Evolutionary conservation across 1,140 invertebrate species (phyloP).

Genomic region (Aphidius ervi): DNA sequence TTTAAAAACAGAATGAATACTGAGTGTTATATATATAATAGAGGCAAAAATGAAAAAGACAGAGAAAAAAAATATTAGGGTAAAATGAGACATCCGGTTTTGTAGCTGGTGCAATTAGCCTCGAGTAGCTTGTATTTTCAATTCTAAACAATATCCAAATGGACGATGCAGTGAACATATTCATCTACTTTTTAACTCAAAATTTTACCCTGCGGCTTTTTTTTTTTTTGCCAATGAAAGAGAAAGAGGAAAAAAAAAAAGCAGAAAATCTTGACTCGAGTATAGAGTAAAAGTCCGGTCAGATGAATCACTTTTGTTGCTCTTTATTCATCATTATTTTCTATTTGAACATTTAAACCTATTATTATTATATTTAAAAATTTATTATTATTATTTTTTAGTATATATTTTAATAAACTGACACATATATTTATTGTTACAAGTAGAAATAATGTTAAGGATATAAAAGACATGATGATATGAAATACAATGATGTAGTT

Average conservation of each 20-base stretch:
- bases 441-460: constrained; percentile 9
- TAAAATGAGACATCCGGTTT: constrained; percentile 23
- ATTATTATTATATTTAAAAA: too few relatives aligned
- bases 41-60: constrained; percentile 3
- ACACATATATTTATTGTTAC: constrained; percentile 27
- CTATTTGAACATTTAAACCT: too few relatives aligned
- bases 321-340: too few relatives aligned
- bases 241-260: too few relatives aligned
- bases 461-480: neutral
- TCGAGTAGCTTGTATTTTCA: constrained; percentile 20
- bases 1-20: neutral
- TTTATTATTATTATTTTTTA: too few relatives aligned
- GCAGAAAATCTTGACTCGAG: too few relatives aligned
- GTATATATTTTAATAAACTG: neutral
- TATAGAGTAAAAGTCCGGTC: too few relatives aligned
- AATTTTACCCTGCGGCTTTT: constrained; percentile 4
- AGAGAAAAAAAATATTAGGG: neutral
- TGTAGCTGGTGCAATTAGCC: constrained; percentile 23
- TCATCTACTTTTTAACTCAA: constrained; percentile 11
- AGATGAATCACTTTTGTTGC: neutral
- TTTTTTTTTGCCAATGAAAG: too few relatives aligned
- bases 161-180: constrained; percentile 9
- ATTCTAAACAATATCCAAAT: constrained; percentile 24
- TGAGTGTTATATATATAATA: neutral
- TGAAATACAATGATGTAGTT: constrained; percentile 20